Evolutionary conservation across 2,797 vertebrate genomes (phyloP), one percentile per base, ranked within the genome.

Genomic region (Zenarchopterus dispar): DNA sequence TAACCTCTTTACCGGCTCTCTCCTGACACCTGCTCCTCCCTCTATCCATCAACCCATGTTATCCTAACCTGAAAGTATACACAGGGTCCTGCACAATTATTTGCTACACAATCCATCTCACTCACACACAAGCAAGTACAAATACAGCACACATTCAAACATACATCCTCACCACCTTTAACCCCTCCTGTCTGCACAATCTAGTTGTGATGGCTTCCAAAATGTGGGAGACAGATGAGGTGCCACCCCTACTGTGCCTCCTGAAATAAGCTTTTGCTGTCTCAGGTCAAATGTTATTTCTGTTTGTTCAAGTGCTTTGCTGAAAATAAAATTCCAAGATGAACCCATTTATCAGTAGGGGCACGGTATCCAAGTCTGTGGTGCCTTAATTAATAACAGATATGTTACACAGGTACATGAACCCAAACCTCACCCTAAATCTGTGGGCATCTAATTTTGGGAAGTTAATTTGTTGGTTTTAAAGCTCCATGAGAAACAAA

Each of bases 1-100:
- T 75, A 79, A 65, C 62, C 46, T 60, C 58, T 81, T 82, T n/a
- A 62, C 62, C 51, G 24, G 56, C 45, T 67, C 69, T 54, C 44
- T 31, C 46, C 52, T 56, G 46, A 49, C 39, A 52, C 65, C 19
- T 1, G 31, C 62, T 71, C 70, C 68, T 75, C 62, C 47, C 73
- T 60, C 68, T 67, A 77, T 89, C 84, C 71, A 79, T 89, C 83
- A 85, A 53, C 16, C 45, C 2, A 13, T 79, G 74, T 76, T 88
- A 80, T 82, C 75, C 45, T 71, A 80, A 82, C 69, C 73, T 71
- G 49, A 63, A 65, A 75, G 46, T 51, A 45, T 28, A 51, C 62
- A 31, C 45, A 23, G 18, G 1, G 47, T 63, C 51, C 15, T 50
- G 19, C 63, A 60, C 52, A 57, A 42, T 54, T 39, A 63, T 49